These are phyloP conservation scores for Neoaliturus tenellus DNA, from an alignment of 2,888 invertebrate species.

Conservation along the genomic window DNA sequence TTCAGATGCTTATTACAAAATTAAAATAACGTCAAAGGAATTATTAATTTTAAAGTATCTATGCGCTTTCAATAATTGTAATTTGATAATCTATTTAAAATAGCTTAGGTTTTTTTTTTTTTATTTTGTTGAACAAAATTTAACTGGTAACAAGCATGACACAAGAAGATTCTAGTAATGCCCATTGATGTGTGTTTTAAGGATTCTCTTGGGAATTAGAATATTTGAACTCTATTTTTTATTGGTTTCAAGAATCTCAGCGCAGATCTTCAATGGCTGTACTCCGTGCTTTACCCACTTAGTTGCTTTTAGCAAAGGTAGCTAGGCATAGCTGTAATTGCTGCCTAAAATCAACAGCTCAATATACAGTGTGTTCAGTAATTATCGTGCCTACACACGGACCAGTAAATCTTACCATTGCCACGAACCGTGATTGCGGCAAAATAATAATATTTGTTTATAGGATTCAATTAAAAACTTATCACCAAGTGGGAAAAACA, in stretches of 20 bases:
- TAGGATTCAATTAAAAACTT: no score
- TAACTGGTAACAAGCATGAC: constrained; percentile 55
- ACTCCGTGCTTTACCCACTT: constrained; percentile 41
- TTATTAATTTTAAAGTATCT: background rate
- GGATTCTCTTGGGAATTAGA: background rate
- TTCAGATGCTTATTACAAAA: background rate
- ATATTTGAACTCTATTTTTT: constrained; percentile 7
- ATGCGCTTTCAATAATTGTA: background rate
- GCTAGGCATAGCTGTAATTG: constrained; percentile 17
- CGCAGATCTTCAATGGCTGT: constrained; percentile 45
- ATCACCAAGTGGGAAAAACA: no score
- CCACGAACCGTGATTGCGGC: background rate
- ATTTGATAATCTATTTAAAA: background rate
- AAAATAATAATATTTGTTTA: no score
- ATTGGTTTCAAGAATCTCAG: constrained; percentile 21
- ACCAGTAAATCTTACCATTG: constrained; percentile 1
- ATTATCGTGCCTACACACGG: constrained; percentile 37
- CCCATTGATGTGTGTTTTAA: constrained; percentile 45
- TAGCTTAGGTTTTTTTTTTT: background rate
- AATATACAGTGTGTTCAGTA: constrained; percentile 36
- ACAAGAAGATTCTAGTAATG: constrained; percentile 56
- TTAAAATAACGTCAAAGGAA: background rate
- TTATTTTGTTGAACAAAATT: background rate
- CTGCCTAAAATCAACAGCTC: constrained; percentile 35
- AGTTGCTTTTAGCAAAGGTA: constrained; percentile 41